Percentiles rank a stretch among this genome's conserved stretches.
Conservation (phyloP, 2,113 vertebrate species). For the Vulpes lagopus region DNA sequence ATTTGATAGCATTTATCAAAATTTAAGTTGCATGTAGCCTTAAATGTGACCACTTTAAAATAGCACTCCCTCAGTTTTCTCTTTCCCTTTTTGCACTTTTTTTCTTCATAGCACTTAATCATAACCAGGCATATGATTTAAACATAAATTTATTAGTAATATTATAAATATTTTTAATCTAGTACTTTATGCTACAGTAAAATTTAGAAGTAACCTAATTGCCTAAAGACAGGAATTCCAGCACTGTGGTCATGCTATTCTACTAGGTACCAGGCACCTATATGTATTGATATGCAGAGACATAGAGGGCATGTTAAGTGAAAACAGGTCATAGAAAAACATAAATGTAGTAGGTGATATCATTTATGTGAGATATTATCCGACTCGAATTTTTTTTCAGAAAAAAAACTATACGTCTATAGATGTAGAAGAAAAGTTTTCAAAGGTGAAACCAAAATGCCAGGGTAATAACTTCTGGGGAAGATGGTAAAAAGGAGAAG, state of each 20-base stretch:
- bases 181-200: not conserved
- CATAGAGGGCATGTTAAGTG: not conserved
- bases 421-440: not conserved
- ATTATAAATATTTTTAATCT: not conserved
- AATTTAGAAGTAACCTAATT: not conserved
- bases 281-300: not conserved
- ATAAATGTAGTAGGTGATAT: not conserved
- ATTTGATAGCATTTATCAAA: not conserved
- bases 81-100: not conserved
- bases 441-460: not conserved
- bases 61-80: not conserved
- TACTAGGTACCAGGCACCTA: not conserved
- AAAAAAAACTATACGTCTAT: not conserved
- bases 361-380: not conserved
- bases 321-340: not conserved
- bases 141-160: not conserved
- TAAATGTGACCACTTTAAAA: not conserved
- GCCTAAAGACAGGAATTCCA: not conserved
- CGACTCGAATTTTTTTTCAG: not conserved
- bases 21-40: not conserved
- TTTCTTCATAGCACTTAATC: not conserved
- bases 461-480: not conserved
- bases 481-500: not conserved
- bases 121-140: not conserved
- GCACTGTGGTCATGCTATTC: not conserved